A percentile compares a stretch with the other conserved stretches of the same genome.
Conservation (phyloP, 2,113 vertebrate genomes). For the Ifrita kowaldi region DNA sequence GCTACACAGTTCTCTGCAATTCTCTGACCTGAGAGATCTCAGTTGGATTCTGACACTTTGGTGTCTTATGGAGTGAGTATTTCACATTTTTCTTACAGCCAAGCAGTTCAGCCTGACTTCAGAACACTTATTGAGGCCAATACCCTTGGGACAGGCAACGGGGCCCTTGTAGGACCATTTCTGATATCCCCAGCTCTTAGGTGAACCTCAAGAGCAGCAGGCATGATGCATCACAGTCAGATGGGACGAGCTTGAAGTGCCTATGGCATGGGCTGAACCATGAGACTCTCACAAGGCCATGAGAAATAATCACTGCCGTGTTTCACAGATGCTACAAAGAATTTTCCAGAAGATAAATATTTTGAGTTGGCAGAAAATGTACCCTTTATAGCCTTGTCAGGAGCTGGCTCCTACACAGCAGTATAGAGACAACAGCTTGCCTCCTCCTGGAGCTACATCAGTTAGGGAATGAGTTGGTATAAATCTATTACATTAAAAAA, state of each 20-base stretch:
- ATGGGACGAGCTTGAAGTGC: neutral
- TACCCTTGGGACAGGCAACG: neutral
- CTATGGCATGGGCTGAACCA: neutral
- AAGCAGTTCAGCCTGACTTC: neutral
- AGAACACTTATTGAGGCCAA: neutral
- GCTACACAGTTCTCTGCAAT: neutral
- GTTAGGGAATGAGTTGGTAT: neutral
- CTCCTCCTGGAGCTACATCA: neutral
- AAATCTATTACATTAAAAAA: neutral
- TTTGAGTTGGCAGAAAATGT: neutral
- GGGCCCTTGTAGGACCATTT: neutral
- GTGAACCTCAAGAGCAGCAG: neutral
- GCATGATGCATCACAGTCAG: neutral
- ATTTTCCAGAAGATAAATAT: neutral
- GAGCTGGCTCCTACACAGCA: neutral
- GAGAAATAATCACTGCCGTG: neutral
- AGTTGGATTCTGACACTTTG: accelerated
- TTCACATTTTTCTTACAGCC: neutral
- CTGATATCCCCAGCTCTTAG: neutral
- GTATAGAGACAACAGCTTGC: neutral
- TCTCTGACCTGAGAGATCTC: neutral
- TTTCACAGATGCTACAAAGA: neutral
- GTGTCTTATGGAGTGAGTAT: neutral
- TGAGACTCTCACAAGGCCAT: neutral
- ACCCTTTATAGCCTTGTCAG: neutral